phyloP scores from a whole-genome alignment of 2,113 vertebrate genomes.

The Eptesicus fuscus region DNA sequence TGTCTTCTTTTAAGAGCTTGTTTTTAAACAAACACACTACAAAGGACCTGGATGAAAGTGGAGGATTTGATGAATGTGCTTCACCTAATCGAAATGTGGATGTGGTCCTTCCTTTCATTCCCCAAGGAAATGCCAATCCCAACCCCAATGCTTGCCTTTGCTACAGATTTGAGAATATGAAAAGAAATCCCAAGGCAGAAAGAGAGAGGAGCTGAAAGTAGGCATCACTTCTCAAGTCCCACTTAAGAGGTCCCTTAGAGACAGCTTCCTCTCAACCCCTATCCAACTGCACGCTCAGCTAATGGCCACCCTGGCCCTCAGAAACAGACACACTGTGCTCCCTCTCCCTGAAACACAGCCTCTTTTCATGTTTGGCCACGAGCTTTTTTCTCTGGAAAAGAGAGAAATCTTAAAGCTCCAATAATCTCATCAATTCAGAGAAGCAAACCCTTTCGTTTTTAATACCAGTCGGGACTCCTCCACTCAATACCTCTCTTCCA shows the following conservation, averaged over 20 bases:
- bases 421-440: neutral
- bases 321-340: neutral
- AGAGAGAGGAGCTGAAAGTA: neutral
- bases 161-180: neutral
- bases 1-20: neutral
- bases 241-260: neutral
- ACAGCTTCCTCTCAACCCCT: neutral
- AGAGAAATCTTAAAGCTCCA: neutral
- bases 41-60: neutral
- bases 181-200: neutral
- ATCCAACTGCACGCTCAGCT: neutral
- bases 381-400: neutral
- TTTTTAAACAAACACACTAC: constrained; percentile 14
- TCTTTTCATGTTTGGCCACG: neutral
- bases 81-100: neutral
- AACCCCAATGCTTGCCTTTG: neutral
- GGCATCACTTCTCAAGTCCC: neutral
- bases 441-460: neutral
- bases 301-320: neutral
- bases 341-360: neutral
- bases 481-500: neutral
- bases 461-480: neutral
- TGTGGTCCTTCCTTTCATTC: neutral
- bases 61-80: neutral
- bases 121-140: neutral